These are phyloP conservation scores for Zootermopsis nevadensis DNA, from an alignment of 2,888 invertebrate genomes.

Conservation along the genomic window DNA sequence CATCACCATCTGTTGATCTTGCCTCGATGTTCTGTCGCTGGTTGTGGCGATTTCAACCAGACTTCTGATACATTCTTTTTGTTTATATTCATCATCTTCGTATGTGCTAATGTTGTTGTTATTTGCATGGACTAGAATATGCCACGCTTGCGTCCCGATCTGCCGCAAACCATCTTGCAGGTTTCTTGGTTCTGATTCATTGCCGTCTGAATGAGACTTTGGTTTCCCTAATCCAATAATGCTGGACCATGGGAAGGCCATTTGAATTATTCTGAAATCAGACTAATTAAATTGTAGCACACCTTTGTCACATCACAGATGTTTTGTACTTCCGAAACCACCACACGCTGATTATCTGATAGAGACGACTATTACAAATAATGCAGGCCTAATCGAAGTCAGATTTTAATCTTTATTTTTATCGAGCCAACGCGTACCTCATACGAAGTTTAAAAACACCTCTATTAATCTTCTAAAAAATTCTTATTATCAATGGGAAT, in stretches of 20 bases:
- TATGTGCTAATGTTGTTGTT: slow-evolving; percentile 24
- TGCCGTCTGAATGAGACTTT: not conserved
- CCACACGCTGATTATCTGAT: not conserved
- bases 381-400: too few species aligned
- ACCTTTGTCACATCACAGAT: not conserved
- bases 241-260: not conserved
- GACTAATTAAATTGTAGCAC: not conserved
- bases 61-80: not conserved
- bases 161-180: slow-evolving; percentile 81
- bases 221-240: not conserved
- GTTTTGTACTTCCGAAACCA: not conserved
- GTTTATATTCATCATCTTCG: slow-evolving; percentile 26
- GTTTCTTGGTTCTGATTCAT: slow-evolving; percentile 60
- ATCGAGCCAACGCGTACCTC: too few species aligned
- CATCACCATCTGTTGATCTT: slow-evolving; percentile 47
- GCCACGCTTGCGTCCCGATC: slow-evolving; percentile 83
- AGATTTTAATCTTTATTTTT: too few species aligned
- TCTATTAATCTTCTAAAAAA: too few species aligned
- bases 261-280: not conserved
- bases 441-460: too few species aligned
- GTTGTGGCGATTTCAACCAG: slow-evolving; percentile 38
- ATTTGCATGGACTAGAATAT: slow-evolving; percentile 72
- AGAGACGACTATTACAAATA: too few species aligned
- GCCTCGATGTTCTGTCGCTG: slow-evolving; percentile 31
- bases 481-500: too few species aligned